Base-by-base conservation (phyloP, 2,888 invertebrate species). In the Scaptomyza tumidula region DNA sequence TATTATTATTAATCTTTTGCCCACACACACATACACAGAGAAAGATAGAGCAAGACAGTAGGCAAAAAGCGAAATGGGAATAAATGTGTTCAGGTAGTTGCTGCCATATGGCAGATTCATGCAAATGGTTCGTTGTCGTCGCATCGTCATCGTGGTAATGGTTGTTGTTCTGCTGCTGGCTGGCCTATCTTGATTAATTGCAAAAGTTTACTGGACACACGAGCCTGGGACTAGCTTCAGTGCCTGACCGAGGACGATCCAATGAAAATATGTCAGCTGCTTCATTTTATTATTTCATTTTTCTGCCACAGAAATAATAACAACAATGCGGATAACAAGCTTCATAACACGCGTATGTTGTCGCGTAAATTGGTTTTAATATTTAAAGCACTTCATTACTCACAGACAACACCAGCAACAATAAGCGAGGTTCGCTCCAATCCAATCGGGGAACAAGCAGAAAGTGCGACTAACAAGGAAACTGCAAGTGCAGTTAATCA, bases 1-100 rank as follows among this genome's bases (percentile, higher is more conserved):
- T 83, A 88, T 85, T 85, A 88, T 88, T 85, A 85, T 88, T 85
- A 85, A 85, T 85, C 85, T 88, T 83, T 86, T 76, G 72, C 84
- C 73, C 88, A 83, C 81, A 57, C 86, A 75, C 63, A 44, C 66
- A 44, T 31, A 56, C 35, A 61, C 27, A 56, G 16, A 13, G 9
- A 29, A 31, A 50, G 6, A 19, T 13, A n/a, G 2, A 16, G 29
- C 29, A 29, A 14, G 27, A 24, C 50, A 16, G 46, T 6, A 19
- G 29, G 59, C 37, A 48, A n/a, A 14, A 44, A 19, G 19, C 41
- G 9, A 31, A 37, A 24, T 24, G 37, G 1, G 41, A 33, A 45
- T 49, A 58, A 56, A 56, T 48, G 29, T 60, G 60, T 46, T 24
- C 74, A 77, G 78, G 80, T 79, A 55, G 68, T 41, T 46, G 43